Evolutionary conservation across 2,797 vertebrate species (phyloP), one percentile per base, ranked within the genome.

Genomic region (Craterocephalus amniculus): DNA sequence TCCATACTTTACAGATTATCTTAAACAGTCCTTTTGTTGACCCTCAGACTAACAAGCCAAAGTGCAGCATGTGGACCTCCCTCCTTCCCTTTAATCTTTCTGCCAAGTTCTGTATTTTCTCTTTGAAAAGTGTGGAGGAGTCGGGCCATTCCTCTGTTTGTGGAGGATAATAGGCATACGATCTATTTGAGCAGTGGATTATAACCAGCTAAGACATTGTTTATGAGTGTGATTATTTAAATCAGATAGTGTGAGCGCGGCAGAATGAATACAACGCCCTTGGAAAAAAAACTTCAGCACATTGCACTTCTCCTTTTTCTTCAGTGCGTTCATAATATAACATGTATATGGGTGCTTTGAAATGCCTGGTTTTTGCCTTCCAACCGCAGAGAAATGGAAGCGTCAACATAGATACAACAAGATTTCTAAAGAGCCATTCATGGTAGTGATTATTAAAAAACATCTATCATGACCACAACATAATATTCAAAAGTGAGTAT

Each of bases 41-140:
- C 86, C 80, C 83, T 61, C 31, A 29, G 34, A 54, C 75, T 48
- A 66, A 75, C 58, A 70, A 70, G 27, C 65, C 67, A 43, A 65
- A 70, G 62, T 74, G 60, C 58, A 61, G 57, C 61, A 31, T 27
- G 63, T 67, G 63, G 78, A 60, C 72, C 74, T 70, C 80, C 65
- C 63, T 40, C 63, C 60, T 66, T 70, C 65, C 58, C 48, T 82
- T 76, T 80, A 26, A 79, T 76, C 62, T 59, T 34, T 0, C 52
- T 83, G 83, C 88, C 85, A 88, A 85, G 76, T 77, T 64, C 38
- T 71, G 66, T 77, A 67, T 73, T 83, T 87, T 75, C 71, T 79
- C 72, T 85, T 79, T 88, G 78, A 76, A 85, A 67, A 70, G 54
- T 70, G 64, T 26, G 58, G 67, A 81, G 79, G 64, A 88, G 74